Conservation (phyloP, 2,797 vertebrate genomes). For the Lagorchestes hirsutus region DNA sequence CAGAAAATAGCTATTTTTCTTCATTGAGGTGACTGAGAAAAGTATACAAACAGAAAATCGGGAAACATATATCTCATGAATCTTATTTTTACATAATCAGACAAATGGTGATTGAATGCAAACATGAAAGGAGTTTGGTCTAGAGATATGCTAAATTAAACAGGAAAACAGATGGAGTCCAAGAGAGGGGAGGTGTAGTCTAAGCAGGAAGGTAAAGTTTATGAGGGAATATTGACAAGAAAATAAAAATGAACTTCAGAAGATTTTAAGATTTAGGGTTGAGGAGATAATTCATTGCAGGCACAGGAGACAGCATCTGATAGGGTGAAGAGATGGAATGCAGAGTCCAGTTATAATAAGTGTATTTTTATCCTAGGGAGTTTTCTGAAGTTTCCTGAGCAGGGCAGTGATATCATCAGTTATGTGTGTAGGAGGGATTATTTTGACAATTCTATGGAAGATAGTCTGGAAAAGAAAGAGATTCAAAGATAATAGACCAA, state of each 20-base stretch:
- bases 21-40: not conserved
- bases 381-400: not conserved
- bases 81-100: not conserved
- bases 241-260: not conserved
- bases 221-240: not conserved
- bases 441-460: not conserved
- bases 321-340: not conserved
- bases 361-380: not conserved
- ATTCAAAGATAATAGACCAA: not conserved
- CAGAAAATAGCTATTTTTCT: not conserved
- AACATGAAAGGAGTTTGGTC: not conserved
- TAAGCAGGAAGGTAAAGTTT: not conserved
- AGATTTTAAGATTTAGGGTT: not conserved
- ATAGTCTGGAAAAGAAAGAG: not conserved
- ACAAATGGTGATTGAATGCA: too few relatives aligned
- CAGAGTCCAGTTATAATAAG: not conserved
- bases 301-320: not conserved
- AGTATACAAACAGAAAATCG: not conserved
- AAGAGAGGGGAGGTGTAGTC: accelerated
- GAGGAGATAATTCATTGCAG: not conserved
- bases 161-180: too few relatives aligned
- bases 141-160: not conserved
- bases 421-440: not conserved
- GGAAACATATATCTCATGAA: not conserved
- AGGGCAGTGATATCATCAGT: not conserved